phyloP scores from a whole-genome alignment of 2,888 invertebrate genomes.

The Meiosimyza platycephala region DNA sequence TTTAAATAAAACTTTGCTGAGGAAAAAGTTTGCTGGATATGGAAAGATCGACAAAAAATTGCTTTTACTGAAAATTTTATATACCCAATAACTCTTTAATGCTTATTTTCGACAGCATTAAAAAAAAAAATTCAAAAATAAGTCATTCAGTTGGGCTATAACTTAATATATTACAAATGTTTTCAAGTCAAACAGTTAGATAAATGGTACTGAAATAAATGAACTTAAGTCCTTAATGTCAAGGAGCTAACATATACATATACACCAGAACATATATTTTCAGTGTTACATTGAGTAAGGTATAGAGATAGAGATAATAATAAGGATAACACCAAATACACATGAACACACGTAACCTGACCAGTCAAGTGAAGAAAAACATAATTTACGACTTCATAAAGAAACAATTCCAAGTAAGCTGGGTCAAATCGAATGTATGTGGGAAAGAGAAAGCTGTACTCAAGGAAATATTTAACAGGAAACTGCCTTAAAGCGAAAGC shows the following conservation, averaged over 20 bases:
- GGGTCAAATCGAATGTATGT: neutral
- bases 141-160: no score
- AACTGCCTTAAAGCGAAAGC: no score
- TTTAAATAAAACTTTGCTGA: no score
- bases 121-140: no score
- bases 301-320: slow-evolving; percentile 27
- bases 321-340: slow-evolving; percentile 35
- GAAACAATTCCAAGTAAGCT: slow-evolving; percentile 42
- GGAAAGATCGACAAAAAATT: no score
- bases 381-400: slow-evolving; percentile 48
- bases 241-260: slow-evolving; percentile 26
- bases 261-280: slow-evolving; percentile 4
- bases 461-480: neutral
- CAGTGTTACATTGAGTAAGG: neutral
- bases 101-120: no score
- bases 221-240: slow-evolving; percentile 39
- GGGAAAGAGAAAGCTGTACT: neutral
- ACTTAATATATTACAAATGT: slow-evolving; percentile 14
- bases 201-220: slow-evolving; percentile 37
- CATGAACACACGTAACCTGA: neutral
- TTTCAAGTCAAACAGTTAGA: slow-evolving; percentile 19
- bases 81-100: no score
- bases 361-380: slow-evolving; percentile 41
- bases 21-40: no score
- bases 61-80: no score